Percentiles rank a stretch among this genome's conserved stretches.
Conservation (phyloP, 30 jellyfish, hydroid and myxozoan species). For the Turritopsis rubra region DNA sequence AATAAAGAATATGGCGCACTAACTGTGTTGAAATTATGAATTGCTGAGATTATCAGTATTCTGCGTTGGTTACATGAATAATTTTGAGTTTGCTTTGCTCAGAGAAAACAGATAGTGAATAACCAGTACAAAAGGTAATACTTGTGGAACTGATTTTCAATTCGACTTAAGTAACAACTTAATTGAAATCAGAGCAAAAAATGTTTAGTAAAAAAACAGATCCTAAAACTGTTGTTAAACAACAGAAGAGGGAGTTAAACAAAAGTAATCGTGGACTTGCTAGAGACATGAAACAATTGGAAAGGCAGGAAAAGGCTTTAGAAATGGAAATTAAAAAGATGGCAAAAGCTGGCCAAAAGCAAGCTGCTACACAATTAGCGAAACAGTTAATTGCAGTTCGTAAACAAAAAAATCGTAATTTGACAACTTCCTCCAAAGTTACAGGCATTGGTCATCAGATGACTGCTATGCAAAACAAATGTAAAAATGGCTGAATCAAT, state of each 20-base stretch:
- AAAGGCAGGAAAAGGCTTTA: conserved; percentile 84
- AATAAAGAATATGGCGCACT: background rate
- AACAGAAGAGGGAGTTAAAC: conserved; percentile 68
- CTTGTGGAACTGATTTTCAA: background rate
- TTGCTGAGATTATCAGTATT: background rate
- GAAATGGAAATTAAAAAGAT: conserved; percentile 84
- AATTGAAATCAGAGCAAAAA: conserved; percentile 11
- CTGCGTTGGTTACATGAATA: background rate
- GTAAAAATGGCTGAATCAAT: conserved; percentile 92
- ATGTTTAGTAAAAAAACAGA: conserved; percentile 57
- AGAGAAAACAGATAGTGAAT: background rate
- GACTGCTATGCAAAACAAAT: conserved; percentile 88
- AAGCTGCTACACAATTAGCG: conserved; percentile 85
- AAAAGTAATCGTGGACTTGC: conserved; percentile 69
- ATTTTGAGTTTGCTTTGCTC: background rate
- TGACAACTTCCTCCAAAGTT: conserved; percentile 58
- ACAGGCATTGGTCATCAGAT: conserved; percentile 84
- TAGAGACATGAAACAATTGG: conserved; percentile 67
- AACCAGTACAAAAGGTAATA: background rate
- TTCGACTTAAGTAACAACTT: background rate
- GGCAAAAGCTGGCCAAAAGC: conserved; percentile 80
- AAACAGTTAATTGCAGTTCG: conserved; percentile 80
- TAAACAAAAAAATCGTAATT: conserved; percentile 64
- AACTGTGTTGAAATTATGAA: background rate
- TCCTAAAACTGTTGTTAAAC: conserved; percentile 55